Base-by-base conservation (phyloP, 2,797 vertebrate species). In the Gambelia wislizenii region DNA sequence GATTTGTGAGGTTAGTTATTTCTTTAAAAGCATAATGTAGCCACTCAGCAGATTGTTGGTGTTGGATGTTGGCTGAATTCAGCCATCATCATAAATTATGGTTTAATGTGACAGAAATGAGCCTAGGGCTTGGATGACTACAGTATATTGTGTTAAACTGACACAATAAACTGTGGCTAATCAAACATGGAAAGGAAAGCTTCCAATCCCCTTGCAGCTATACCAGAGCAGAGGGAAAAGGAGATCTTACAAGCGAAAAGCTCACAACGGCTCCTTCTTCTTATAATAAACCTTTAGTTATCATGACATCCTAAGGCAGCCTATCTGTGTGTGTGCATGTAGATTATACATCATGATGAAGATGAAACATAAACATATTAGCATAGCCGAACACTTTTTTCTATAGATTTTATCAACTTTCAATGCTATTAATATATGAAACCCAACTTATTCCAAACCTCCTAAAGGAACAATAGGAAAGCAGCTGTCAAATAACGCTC, bases 401-500 rank as follows among this genome's bases (percentile, higher is more conserved):
- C 87, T 72, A 36, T 89, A 92, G 87, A 90, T 79, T 90, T 64
- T 49, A 69, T 86, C 52, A 93, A 88, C 72, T 49, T 56, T 75
- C 91, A 82, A 75, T 6, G 87, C 36, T 70, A 80, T 85, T 89
- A 61, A 16, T 74, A 64, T 22, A 74, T 89, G 85, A 91, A 92
- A 44, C 88, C 87, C 90, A 93, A 87, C 93, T 74, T 33, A 83
- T 84, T 72, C 91, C 64, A 76, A 25, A 78, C 56, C 16, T 83
- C 42, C 70, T 89, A 90, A 92, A 94, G 83, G 61, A 92, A 93
- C 81, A 90, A 88, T 30, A 79, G 82, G 70, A 54, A 89, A 94
- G 56, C 36, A 82, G 69, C 75, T 77, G 91, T 70, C 0, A 83
- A 89, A 91, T 30, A 86, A 78, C 75, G 89, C n/a, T 91, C 56